Conservation (phyloP, 1,140 invertebrate species). For the Philotrypesis tridentata region DNA sequence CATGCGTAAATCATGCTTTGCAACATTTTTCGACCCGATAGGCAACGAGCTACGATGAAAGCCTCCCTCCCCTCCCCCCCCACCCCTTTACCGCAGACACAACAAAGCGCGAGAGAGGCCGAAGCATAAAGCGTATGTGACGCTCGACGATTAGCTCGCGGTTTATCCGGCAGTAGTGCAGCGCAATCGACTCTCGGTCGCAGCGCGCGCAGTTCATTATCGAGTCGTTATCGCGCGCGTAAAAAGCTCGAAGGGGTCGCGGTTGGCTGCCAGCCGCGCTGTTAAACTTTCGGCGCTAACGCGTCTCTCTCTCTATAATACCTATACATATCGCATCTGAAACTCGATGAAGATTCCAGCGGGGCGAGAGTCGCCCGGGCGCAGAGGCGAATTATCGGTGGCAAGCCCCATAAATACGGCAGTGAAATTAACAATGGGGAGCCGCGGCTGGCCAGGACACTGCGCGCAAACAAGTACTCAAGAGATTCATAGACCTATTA, state of each 20-base stretch:
- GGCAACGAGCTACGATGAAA: background rate
- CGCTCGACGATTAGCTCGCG: background rate
- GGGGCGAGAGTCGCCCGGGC: too few relatives aligned
- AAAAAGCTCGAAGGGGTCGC: too few relatives aligned
- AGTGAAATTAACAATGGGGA: constrained; percentile 21
- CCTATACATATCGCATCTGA: background rate
- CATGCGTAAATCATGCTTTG: background rate
- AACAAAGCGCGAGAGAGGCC: background rate
- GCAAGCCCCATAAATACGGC: background rate
- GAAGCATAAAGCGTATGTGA: background rate
- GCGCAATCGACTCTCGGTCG: too few relatives aligned
- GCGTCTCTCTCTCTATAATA: too few relatives aligned
- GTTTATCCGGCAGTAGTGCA: background rate
- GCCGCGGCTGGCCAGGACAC: background rate
- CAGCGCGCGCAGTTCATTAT: background rate
- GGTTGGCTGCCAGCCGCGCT: too few relatives aligned
- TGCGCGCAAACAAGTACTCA: constrained; percentile 19
- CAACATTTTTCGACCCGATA: background rate
- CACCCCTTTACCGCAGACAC: too few relatives aligned
- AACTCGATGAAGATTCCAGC: background rate
- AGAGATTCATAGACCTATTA: constrained; percentile 25
- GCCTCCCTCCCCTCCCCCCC: background rate
- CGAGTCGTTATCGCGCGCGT: background rate
- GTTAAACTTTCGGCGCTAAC: too few relatives aligned
- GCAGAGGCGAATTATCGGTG: too few relatives aligned